A percentile compares a stretch with the other conserved stretches of the same genome.
phyloP scores from a whole-genome alignment of 2,797 vertebrate genomes.

The Leptoclinus maculatus region DNA sequence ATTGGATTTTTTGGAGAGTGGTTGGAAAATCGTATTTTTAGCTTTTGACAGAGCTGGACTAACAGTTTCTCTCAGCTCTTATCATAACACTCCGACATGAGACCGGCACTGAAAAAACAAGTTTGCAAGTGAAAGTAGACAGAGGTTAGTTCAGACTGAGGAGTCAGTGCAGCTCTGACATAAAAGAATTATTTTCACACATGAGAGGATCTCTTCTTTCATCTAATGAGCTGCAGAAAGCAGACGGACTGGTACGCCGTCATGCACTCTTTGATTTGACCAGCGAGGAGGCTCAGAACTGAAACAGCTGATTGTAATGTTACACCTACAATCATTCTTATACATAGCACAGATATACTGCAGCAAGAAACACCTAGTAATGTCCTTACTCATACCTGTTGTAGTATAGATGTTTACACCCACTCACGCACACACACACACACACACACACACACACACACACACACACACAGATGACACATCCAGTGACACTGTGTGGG shows the following conservation, averaged over 20 bases:
- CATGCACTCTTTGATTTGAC: not conserved
- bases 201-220: constrained; percentile 7
- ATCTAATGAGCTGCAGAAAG: constrained; percentile 21
- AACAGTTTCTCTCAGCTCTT: not conserved
- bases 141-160: not conserved
- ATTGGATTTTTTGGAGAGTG: not conserved
- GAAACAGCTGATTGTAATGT: not conserved
- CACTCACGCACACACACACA: constrained; percentile 6
- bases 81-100: not conserved
- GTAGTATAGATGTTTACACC: not conserved
- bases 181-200: constrained; percentile 20
- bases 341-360: not conserved
- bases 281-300: not conserved
- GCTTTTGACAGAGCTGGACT: not conserved
- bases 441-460: not conserved
- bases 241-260: not conserved
- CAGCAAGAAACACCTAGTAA: not conserved
- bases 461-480: not conserved
- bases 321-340: not conserved
- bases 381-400: not conserved
- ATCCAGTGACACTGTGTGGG: not conserved
- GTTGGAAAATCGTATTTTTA: not conserved
- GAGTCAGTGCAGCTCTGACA: constrained; percentile 4
- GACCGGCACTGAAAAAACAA: not conserved
- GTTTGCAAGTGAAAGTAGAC: not conserved